phyloP scores from a whole-genome alignment of 2,888 invertebrate species.

The Helobdella robusta region DNA sequence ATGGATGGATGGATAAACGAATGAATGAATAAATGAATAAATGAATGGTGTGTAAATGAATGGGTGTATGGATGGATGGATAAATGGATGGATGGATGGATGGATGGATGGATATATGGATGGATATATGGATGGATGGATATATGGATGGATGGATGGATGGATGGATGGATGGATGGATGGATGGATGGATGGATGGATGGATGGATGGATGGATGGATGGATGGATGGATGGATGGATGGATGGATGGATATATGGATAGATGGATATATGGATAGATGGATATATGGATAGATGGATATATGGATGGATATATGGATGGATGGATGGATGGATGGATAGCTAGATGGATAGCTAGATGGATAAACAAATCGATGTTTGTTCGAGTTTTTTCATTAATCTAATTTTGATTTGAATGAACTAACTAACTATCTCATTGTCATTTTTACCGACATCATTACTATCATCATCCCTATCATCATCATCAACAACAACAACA shows the following conservation, averaged over 20 bases:
- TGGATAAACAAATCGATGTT: neutral
- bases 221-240: too few relatives aligned
- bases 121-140: too few relatives aligned
- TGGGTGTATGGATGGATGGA: too few relatives aligned
- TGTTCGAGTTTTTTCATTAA: neutral
- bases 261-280: neutral
- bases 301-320: too few relatives aligned
- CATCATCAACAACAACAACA: neutral
- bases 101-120: neutral
- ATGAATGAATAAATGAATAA: neutral
- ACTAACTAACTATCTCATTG: too few relatives aligned
- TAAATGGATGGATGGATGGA: too few relatives aligned
- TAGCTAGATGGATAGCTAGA: neutral
- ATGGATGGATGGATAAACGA: too few relatives aligned
- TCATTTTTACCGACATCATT: neutral
- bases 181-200: neutral
- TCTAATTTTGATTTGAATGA: too few relatives aligned
- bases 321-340: neutral
- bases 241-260: too few relatives aligned
- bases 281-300: neutral
- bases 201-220: too few relatives aligned
- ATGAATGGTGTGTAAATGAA: neutral
- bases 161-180: neutral
- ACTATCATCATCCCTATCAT: slow-evolving; percentile 5
- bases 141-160: neutral